Evolutionary conservation across 2,113 vertebrate genomes (phyloP).

Genomic region (Misgurnus anguillicaudatus): DNA sequence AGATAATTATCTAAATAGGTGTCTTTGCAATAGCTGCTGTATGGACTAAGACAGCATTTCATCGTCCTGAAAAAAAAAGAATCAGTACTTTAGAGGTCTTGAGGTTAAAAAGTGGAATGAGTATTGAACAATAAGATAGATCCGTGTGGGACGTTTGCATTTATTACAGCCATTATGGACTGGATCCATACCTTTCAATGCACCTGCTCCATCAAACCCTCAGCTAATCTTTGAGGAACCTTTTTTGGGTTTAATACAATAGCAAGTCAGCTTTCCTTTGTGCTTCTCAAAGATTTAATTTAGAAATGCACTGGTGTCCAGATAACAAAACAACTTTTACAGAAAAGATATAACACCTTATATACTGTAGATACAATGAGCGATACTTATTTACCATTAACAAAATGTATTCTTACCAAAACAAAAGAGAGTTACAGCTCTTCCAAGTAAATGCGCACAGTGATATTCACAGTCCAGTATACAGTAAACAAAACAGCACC

Average conservation of each 20-base stretch:
- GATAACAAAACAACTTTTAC: no score
- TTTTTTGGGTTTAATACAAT: slow-evolving; percentile 27
- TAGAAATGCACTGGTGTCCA: not conserved
- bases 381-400: no score
- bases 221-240: slow-evolving; percentile 20
- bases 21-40: slow-evolving; percentile 1
- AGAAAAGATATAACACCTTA: no score
- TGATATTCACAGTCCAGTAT: no score
- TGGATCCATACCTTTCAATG: slow-evolving; percentile 32
- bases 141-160: slow-evolving; percentile 39
- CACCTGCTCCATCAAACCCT: slow-evolving; percentile 29
- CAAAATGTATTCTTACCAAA: no score
- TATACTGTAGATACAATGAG: no score
- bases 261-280: not conserved
- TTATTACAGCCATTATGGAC: slow-evolving; percentile 39
- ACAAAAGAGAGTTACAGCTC: no score
- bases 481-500: slow-evolving; percentile 48
- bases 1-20: not conserved
- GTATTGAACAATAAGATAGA: slow-evolving; percentile 38
- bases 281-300: not conserved
- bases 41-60: slow-evolving; percentile 12
- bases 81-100: slow-evolving; percentile 43
- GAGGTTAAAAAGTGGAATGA: slow-evolving; percentile 25
- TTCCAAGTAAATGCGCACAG: no score
- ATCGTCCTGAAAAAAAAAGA: slow-evolving; percentile 29